These are phyloP conservation scores for Anoplius nigerrimus DNA, from an alignment of 2,888 invertebrate species.

Conservation along the genomic window DNA sequence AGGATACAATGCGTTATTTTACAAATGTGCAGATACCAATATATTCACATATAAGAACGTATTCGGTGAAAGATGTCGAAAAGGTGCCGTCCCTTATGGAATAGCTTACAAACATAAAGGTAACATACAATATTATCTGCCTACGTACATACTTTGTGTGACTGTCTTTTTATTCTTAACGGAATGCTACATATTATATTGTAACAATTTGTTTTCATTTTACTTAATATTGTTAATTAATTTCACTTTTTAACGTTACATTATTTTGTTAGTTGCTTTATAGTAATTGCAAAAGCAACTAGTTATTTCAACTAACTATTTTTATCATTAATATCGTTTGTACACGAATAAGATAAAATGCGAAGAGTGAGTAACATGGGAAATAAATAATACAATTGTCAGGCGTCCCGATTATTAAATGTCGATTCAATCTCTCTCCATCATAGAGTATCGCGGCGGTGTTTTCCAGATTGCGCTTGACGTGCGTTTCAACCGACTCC, in stretches of 20 bases:
- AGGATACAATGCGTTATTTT: too few species aligned
- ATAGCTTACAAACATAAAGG: background rate
- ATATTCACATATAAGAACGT: constrained; percentile 81
- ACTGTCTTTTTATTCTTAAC: too few species aligned
- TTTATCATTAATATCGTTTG: background rate
- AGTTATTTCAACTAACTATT: constrained; percentile 9
- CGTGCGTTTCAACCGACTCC: constrained; percentile 81
- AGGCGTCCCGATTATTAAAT: constrained; percentile 2
- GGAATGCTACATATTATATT: too few species aligned
- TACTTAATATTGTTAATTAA: too few species aligned
- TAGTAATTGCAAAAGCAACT: constrained; percentile 19
- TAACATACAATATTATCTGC: too few species aligned
- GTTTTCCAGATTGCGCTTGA: constrained; percentile 87
- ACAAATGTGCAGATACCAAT: constrained; percentile 79
- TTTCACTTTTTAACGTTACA: too few species aligned
- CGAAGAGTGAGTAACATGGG: background rate
- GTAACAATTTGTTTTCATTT: too few species aligned
- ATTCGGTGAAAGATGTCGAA: constrained; percentile 78
- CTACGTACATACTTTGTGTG: too few species aligned
- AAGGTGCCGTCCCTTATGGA: constrained; percentile 76
- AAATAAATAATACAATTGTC: constrained; percentile 18
- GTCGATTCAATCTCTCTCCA: constrained; percentile 58
- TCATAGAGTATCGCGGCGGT: constrained; percentile 80
- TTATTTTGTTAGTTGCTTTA: too few species aligned
- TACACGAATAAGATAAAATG: background rate